A percentile compares a stretch with the other conserved stretches of the same genome.
Conservation (phyloP, 2,113 vertebrate genomes). For the Thomomys bottae region DNA sequence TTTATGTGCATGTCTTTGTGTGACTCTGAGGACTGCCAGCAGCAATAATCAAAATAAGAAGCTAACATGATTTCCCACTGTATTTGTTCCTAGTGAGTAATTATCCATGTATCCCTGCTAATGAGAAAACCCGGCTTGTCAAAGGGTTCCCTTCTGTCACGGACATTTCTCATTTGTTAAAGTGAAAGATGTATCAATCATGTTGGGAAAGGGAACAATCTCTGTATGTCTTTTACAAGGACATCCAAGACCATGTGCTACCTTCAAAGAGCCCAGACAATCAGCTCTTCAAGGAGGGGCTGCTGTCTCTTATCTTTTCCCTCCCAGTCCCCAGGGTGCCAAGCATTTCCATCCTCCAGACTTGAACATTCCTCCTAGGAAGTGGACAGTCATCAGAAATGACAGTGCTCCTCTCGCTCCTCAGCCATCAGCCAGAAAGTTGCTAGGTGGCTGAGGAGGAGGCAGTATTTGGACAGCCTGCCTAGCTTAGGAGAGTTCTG, state of each 20-base stretch:
- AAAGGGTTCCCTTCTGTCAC: conserved; percentile 64
- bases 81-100: conserved; percentile 68
- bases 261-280: not conserved
- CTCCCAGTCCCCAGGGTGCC: not conserved
- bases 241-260: conserved; percentile 15
- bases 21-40: conserved; percentile 56
- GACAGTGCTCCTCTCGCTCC: not conserved
- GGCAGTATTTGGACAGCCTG: not conserved
- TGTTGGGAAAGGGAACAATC: conserved; percentile 58
- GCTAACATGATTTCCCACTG: conserved; percentile 47
- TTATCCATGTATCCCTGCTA: conserved; percentile 69
- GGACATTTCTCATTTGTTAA: conserved; percentile 71
- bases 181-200: conserved; percentile 61
- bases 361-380: conserved; percentile 4
- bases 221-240: conserved; percentile 37
- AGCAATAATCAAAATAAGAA: conserved; percentile 47
- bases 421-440: not conserved
- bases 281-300: not conserved
- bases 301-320: conserved; percentile 34
- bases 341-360: conserved; percentile 14
- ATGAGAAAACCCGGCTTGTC: conserved; percentile 77
- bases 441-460: not conserved
- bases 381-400: not conserved
- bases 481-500: conserved; percentile 54
- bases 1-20: conserved; percentile 4